A percentile compares a stretch with the other conserved stretches of the same genome.
phyloP scores from a whole-genome alignment of 2,113 vertebrate species.

The Pollimyrus isidori region DNA sequence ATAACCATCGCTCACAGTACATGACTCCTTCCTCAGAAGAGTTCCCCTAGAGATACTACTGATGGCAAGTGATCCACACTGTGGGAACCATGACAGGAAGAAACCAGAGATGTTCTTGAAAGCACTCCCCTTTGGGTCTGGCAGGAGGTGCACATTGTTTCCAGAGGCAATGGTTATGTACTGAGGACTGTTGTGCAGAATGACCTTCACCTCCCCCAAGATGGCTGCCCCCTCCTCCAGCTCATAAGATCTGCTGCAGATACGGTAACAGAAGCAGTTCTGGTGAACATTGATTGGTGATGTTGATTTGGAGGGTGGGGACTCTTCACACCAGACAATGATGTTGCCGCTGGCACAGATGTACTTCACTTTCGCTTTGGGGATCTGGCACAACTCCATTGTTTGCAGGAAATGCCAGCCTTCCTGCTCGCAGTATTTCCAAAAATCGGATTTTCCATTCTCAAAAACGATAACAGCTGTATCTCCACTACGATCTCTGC shows the following conservation, averaged over 20 bases:
- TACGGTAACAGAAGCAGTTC: conserved; percentile 65
- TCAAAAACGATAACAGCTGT: conserved; percentile 69
- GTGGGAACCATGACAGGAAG: conserved; percentile 73
- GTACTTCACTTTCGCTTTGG: conserved; percentile 68
- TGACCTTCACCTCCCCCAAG: conserved; percentile 64
- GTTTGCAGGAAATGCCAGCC: conserved; percentile 77
- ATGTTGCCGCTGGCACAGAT: conserved; percentile 59
- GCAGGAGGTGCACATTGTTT: conserved; percentile 71
- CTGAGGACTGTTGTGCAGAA: conserved; percentile 77
- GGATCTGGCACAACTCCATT: conserved; percentile 69
- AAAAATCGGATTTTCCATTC: conserved; percentile 75
- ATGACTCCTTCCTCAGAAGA: conserved; percentile 49
- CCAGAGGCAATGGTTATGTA: conserved; percentile 66
- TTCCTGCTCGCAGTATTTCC: conserved; percentile 60
- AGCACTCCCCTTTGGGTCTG: conserved; percentile 42
- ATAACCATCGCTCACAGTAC: conserved; percentile 55
- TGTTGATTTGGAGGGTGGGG: conserved; percentile 47
- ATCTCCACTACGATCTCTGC: conserved; percentile 27
- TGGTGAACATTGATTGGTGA: conserved; percentile 20
- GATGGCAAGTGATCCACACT: conserved; percentile 60
- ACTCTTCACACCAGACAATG: conserved; percentile 83
- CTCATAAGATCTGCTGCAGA: conserved; percentile 74
- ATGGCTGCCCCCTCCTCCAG: conserved; percentile 58
- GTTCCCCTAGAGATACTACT: conserved; percentile 54
- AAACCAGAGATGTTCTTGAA: conserved; percentile 57